phyloP scores from a whole-genome alignment of 2,113 vertebrate species.

The Gasterosteus aculeatus region DNA sequence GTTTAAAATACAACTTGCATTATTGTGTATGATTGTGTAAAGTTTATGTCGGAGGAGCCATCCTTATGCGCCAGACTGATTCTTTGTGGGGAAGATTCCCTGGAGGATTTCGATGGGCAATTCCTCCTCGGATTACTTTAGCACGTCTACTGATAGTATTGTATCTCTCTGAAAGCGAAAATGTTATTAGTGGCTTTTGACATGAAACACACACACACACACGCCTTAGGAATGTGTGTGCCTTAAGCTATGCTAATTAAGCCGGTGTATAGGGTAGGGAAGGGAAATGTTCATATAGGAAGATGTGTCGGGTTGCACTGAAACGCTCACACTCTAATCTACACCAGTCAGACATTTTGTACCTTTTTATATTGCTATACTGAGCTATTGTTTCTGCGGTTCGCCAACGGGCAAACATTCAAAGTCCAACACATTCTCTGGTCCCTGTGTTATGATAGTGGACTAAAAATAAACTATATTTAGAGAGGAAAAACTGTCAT shows the following conservation, averaged over 20 bases:
- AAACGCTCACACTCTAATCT: slow-evolving; percentile 5
- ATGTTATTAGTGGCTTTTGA: slow-evolving; percentile 36
- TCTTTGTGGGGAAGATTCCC: slow-evolving; percentile 9
- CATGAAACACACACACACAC: slow-evolving; percentile 14
- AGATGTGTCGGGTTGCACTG: slow-evolving; percentile 4
- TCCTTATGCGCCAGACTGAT: slow-evolving; percentile 1
- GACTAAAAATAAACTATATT: slow-evolving; percentile 44
- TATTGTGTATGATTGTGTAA: not conserved
- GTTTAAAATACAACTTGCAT: not conserved
- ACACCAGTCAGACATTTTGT: not conserved
- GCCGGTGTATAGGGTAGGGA: slow-evolving; percentile 11
- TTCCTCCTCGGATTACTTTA: slow-evolving; percentile 37
- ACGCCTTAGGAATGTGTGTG: slow-evolving; percentile 15
- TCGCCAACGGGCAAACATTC: slow-evolving; percentile 40
- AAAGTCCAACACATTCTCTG: slow-evolving; percentile 19
- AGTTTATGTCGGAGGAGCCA: slow-evolving; percentile 13
- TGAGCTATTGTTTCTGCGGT: slow-evolving; percentile 23
- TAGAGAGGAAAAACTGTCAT: slow-evolving; percentile 20
- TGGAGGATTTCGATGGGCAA: slow-evolving; percentile 23
- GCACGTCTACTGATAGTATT: slow-evolving; percentile 13
- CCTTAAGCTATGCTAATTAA: slow-evolving; percentile 33
- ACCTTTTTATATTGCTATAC: not conserved
- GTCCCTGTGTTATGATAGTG: slow-evolving; percentile 32
- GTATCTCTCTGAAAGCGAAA: slow-evolving; percentile 21
- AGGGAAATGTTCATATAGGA: slow-evolving; percentile 26